A percentile compares a stretch with the other conserved stretches of the same genome.
These are phyloP conservation scores for Cerastis leucographa DNA, from an alignment of 2,888 invertebrate species.

Conservation along the genomic window DNA sequence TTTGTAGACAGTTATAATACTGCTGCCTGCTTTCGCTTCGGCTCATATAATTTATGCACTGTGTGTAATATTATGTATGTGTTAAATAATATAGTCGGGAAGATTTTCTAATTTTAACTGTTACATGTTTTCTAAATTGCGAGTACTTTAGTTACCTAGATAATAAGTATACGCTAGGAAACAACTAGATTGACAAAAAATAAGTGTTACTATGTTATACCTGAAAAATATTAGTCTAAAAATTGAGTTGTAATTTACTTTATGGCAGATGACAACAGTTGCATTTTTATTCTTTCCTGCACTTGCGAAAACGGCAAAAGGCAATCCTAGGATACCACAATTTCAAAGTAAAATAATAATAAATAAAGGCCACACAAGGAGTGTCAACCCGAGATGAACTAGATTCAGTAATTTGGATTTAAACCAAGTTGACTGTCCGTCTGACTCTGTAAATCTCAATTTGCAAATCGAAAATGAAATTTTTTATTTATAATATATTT, in stretches of 20 bases:
- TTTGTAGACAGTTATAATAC: slow-evolving; percentile 48
- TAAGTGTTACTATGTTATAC: not conserved
- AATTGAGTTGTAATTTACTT: not conserved
- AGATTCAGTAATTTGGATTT: not conserved
- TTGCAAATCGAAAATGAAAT: too few relatives aligned
- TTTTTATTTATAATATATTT: too few relatives aligned
- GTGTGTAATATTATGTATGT: slow-evolving; percentile 38
- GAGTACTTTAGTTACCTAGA: not conserved
- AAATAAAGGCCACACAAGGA: not conserved
- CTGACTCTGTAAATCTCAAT: not conserved
- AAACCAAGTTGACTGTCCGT: not conserved
- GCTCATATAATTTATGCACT: slow-evolving; percentile 57
- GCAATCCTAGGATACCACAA: not conserved
- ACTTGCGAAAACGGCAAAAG: not conserved
- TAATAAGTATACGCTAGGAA: not conserved
- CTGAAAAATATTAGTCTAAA: not conserved
- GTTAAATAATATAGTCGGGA: slow-evolving; percentile 44
- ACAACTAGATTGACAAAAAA: not conserved
- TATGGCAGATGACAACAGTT: not conserved
- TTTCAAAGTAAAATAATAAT: not conserved
- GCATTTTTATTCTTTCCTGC: not conserved
- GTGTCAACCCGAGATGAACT: not conserved
- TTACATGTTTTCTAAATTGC: slow-evolving; percentile 7
- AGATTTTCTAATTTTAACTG: slow-evolving; percentile 32
- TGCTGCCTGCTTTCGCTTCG: slow-evolving; percentile 58